Evolutionary conservation across 2,888 invertebrate genomes (phyloP).

Genomic region (Anagyrus pseudococci): DNA sequence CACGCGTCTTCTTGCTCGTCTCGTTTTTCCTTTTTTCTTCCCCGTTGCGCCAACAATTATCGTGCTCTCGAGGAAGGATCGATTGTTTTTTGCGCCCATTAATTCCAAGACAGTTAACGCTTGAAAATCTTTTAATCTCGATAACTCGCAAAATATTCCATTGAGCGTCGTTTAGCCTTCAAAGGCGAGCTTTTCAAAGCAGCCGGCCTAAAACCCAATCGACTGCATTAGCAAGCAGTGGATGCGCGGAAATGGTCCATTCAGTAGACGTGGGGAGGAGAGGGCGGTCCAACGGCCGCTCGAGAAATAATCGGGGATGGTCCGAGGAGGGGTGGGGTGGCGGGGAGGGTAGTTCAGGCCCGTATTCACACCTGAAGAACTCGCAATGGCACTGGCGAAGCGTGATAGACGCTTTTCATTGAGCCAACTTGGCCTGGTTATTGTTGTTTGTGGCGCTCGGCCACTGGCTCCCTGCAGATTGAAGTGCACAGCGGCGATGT

Average conservation of each 20-base stretch:
- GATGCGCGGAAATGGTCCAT: constrained; percentile 20
- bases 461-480: too few relatives aligned
- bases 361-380: constrained; percentile 18
- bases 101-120: too few relatives aligned
- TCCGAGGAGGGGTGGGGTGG: background rate
- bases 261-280: background rate
- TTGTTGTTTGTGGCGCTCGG: too few relatives aligned
- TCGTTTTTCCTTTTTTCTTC: too few relatives aligned
- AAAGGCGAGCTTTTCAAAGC: constrained; percentile 6
- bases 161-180: too few relatives aligned
- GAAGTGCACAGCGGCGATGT: background rate
- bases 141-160: too few relatives aligned
- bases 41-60: too few relatives aligned
- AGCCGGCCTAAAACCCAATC: constrained; percentile 27
- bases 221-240: constrained; percentile 11
- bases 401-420: constrained; percentile 16
- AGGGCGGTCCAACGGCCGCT: too few relatives aligned
- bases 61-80: too few relatives aligned
- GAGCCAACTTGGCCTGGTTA: background rate
- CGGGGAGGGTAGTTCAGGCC: background rate
- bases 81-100: too few relatives aligned
- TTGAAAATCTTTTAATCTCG: too few relatives aligned
- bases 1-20: too few relatives aligned
- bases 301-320: constrained; percentile 20
- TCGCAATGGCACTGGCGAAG: constrained; percentile 1